Base-by-base conservation (phyloP, 2,888 invertebrate genomes). In the Syrphus vitripennis region DNA sequence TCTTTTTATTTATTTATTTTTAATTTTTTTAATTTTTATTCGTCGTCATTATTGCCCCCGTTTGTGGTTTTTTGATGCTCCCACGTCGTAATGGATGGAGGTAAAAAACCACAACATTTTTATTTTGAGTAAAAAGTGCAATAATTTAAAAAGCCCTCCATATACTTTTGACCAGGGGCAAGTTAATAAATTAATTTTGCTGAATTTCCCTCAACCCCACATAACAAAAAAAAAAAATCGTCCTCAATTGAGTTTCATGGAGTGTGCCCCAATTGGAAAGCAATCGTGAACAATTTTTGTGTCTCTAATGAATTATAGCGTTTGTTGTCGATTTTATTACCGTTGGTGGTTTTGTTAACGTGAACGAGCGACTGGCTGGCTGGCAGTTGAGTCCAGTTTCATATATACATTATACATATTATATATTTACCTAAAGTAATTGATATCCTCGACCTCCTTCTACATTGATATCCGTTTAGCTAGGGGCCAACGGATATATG, bases 251-350 rank as follows among this genome's bases (percentile, higher is more conserved):
- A 65, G 34, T n/a, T 37, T 31, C 69, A 50, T 65, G 55, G 59
- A 83, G 82, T 83, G 77, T 83, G 77, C 70, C 75, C 88, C 89
- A 88, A 89, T 88, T 88, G 89, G 84, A 87, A 88, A 88, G 87
- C 86, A 86, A 82, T 82, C 77, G 86, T 82, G 86, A 81, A 82
- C 86, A 86, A 78, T 86, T 86, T 86, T 86, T 89, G 88, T 88
- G 79, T 79, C 55, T 77, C 87, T 86, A 88, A 89, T 89, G 89
- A 89, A 87, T 89, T 89, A 89, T 89, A 88, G 83, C 87, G 87
- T 83, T 88, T 87, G 88, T 88, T 88, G 83, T 88, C 83, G 87
- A 87, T 89, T 89, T 89, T 88, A 88, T 88, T 89, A 88, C 89
- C 88, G 86, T 82, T 87, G 75, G 88, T 83, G 88, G 89, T 87